These are phyloP conservation scores for Vultur gryphus DNA, from an alignment of 2,797 vertebrate species.

Conservation along the genomic window DNA sequence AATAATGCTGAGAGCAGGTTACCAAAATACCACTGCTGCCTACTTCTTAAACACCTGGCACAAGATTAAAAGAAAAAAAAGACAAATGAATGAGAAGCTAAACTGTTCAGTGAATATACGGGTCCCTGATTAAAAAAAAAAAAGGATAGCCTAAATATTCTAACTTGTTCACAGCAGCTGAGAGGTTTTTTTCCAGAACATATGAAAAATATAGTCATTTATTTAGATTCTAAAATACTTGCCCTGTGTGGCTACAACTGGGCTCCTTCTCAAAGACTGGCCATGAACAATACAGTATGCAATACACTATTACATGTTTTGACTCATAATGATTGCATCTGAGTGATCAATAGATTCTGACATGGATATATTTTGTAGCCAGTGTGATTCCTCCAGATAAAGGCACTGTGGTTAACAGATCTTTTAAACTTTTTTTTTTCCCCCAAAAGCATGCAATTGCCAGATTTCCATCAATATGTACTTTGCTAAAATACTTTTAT, in stretches of 20 bases:
- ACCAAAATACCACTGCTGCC: not conserved
- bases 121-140: not conserved
- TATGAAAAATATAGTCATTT: not conserved
- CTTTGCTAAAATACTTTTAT: not conserved
- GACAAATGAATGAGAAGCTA: not conserved
- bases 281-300: not conserved
- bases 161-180: not conserved
- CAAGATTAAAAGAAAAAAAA: not conserved
- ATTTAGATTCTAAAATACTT: not conserved
- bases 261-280: not conserved
- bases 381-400: not conserved
- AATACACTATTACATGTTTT: not conserved
- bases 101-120: not conserved
- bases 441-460: not conserved
- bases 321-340: not conserved
- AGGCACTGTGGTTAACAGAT: not conserved
- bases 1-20: slow-evolving; percentile 14
- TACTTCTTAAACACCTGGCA: not conserved
- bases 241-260: not conserved
- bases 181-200: not conserved
- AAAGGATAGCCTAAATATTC: not conserved
- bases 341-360: not conserved
- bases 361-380: not conserved
- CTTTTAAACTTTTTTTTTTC: not conserved
- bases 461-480: not conserved